Base-by-base conservation (phyloP, 2,888 invertebrate genomes). In the Ectemnius lituratus region DNA sequence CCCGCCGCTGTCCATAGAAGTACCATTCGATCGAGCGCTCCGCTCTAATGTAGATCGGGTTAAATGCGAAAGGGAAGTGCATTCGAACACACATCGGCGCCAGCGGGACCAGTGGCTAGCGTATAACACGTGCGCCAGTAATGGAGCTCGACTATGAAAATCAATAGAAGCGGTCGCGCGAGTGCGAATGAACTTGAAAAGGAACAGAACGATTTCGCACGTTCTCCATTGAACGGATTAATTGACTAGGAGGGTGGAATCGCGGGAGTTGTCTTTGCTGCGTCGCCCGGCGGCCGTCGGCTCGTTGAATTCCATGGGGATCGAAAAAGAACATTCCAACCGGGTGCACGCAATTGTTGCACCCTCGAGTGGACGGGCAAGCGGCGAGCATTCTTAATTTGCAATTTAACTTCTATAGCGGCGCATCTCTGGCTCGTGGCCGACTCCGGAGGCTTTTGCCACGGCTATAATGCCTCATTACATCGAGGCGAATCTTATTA, bases 191-290 rank as follows among this genome's bases (percentile, higher is more conserved):
- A 63, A 61, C 61, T 69, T 64, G 68, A 75, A 77, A 75, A 75
- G 78, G 64, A 75, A 64, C 71, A 62, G 58, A 62, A 61, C 52
- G 70, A 78, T 77, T 83, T 52, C 52, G 52, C 52, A 52, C 52
- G 52, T 52, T 79, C 62, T 74, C 76, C 74, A 81, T 66, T 74
- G 75, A 76, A 75, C 67, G 59, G 71, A 74, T 81, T 81, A 85
- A 82, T 84, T 71, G 84, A 49, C 37, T 45, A n/a, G n/a, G 57
- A 47, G 71, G 63, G 68, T 37, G 67, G 60, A 47, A 46, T 64
- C 8, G 37, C 46, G 46, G 14, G 64, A 57, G 58, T 67, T 63
- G 64, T 58, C 64, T 67, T 69, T 46, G 37, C 37, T 11, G 37
- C 37, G 37, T 37, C 37, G 37, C 37, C 37, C 37, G 37, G 37